Evolutionary conservation across 2,797 vertebrate species (phyloP).

Genomic region (Peromyscus eremicus): DNA sequence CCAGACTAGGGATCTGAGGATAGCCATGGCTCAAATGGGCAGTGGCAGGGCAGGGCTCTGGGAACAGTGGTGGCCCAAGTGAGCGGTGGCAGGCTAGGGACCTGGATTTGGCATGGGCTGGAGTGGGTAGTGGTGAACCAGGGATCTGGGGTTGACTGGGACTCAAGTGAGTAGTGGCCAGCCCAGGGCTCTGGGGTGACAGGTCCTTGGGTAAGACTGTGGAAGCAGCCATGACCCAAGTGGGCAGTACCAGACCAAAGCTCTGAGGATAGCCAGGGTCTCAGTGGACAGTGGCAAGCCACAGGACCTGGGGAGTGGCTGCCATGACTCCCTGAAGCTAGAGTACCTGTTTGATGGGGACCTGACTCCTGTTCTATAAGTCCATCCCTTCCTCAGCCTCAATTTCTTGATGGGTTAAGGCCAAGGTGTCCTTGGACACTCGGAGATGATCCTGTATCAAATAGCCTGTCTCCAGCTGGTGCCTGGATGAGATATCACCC

Average conservation of each 20-base stretch:
- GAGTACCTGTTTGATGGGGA: neutral
- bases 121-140: neutral
- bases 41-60: neutral
- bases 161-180: neutral
- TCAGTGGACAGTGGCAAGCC: neutral
- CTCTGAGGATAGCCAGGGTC: neutral
- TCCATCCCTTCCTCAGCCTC: neutral
- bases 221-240: neutral
- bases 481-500: neutral
- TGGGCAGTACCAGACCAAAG: neutral
- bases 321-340: neutral
- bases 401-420: neutral
- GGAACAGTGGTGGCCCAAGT: neutral
- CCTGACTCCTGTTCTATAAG: too few species aligned
- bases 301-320: neutral
- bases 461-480: neutral
- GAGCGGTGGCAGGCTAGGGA: neutral
- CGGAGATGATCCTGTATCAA: neutral
- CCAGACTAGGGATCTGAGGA: neutral
- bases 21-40: neutral
- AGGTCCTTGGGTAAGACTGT: neutral
- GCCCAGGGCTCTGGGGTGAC: neutral
- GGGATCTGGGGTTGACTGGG: neutral
- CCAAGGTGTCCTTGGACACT: neutral
- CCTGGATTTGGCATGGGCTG: neutral